phyloP scores from a whole-genome alignment of 2,797 vertebrate species.

The Phataginus tetradactyla region DNA sequence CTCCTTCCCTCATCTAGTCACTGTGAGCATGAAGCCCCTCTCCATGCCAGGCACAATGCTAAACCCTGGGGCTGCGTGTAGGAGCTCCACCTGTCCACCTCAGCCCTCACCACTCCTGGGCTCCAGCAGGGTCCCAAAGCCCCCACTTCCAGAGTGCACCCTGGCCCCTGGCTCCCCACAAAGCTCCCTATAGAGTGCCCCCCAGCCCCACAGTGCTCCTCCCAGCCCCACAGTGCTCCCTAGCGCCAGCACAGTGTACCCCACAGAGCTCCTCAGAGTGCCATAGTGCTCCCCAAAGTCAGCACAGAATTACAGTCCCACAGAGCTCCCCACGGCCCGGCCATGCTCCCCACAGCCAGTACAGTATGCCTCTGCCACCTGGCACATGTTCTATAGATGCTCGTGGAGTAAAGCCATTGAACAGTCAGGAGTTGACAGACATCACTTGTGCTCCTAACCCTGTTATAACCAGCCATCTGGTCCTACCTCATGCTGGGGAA shows the following conservation, averaged over 20 bases:
- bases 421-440: background rate
- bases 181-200: no score
- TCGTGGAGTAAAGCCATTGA: background rate
- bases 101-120: background rate
- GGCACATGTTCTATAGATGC: background rate
- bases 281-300: no score
- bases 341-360: no score
- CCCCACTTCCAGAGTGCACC: background rate
- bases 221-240: no score
- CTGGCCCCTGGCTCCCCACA: background rate
- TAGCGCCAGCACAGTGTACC: no score
- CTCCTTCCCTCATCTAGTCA: background rate
- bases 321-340: no score
- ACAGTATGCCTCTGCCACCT: no score
- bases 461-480: background rate
- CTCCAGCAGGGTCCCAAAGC: background rate
- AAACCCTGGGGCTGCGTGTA: background rate
- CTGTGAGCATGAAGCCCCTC: background rate
- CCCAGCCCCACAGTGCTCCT: no score
- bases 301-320: no score
- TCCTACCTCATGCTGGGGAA: background rate
- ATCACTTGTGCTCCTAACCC: background rate
- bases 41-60: accelerated
- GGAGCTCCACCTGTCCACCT: background rate
- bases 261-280: no score